Base-by-base conservation (phyloP, 2,888 invertebrate species). In the Sabatieria punctata region DNA sequence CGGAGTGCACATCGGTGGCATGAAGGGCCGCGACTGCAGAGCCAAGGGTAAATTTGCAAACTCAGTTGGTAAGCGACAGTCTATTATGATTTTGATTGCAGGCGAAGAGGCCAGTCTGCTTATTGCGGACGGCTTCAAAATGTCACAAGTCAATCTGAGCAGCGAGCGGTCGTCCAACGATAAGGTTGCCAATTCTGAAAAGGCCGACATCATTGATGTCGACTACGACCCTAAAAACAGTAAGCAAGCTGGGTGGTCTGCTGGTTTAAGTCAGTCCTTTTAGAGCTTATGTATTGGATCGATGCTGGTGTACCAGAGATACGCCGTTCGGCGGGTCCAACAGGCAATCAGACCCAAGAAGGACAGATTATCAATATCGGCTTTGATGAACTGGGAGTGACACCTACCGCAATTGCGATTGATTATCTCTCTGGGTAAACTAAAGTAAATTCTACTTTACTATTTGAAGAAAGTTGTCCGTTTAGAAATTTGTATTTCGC, bases 241-340 rank as follows among this genome's bases (percentile, higher is more conserved):
- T 51, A 58, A 54, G 44, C 47, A 63, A 43, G 21, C 30, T 15
- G 38, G 11, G 4, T 39, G 21, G 19, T 43, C 15, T 41, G 6
- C 15, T 21, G 23, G 6, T 41, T 4, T 6, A 19, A 41, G 41
- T 25, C 22, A 11, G 37, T 26, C 22, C 19, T 48, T 45, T 71
- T 74, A 22, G 82, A 85, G 63, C 82, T 86, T 64, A 72, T 95
- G 47, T 95, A 85, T 72, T 97, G 95, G 91, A 85, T 86, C 0
- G 93, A 95, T 65, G 82, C 82, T 53, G 81, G 82, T 60, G 18
- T 19, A 44, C 47, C 44, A 35, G 41, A 42, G 25, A 18, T 54
- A 21, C 51, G 50, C 46, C 52, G 58, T 18, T 60, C 61, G 4
- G 55, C 60, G 1, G 52, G 56, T 24, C 54, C 61, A 19, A 54